Base-by-base conservation (phyloP, 2,113 vertebrate genomes). In the Tachysurus vachellii region DNA sequence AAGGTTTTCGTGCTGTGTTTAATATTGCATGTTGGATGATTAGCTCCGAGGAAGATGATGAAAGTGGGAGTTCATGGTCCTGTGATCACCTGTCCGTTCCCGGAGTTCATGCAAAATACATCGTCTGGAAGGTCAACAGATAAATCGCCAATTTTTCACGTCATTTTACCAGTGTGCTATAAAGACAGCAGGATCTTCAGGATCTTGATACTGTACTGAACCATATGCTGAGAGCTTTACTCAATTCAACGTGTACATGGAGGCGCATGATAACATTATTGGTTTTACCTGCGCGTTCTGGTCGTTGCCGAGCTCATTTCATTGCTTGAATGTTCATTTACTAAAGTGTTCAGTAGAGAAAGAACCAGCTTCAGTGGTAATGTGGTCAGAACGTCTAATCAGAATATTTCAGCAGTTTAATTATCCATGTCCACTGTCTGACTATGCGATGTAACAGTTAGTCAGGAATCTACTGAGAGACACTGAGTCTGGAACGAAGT, bases 21-120 rank as follows among this genome's bases (percentile, higher is more conserved):
- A 92, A 93, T 91, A 90, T 90, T 91, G 90, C 71, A 92, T 91
- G 88, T 89, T 8, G 31, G 79, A 90, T 90, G 87, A 93, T 93
- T 92, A 93, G 89, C 88, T 87, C 90, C 90, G 89, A 85, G 80
- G 90, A 82, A 84, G 21, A 88, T 84, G 47, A 14, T 17, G 44
- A 50, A 56, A 23, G 31, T 86, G 85, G 77, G 59, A 80, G 90
- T 89, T 92, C 89, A 94, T 94, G 93, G 92, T 93, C 90, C 91
- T 86, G 71, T 91, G 91, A 93, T 92, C 90, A 90, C 73, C 90
- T 9, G 84, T 71, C 88, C 89, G 85, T 85, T 71, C 64, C 68
- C 87, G 19, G 79, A 86, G 89, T 86, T 89, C 44, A 88, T 90
- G 89, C 90, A 87, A 90, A 92, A 93, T 88, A 87, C 90, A 89